Evolutionary conservation across 1,140 invertebrate genomes (phyloP).

Genomic region (Capitella teleta): DNA sequence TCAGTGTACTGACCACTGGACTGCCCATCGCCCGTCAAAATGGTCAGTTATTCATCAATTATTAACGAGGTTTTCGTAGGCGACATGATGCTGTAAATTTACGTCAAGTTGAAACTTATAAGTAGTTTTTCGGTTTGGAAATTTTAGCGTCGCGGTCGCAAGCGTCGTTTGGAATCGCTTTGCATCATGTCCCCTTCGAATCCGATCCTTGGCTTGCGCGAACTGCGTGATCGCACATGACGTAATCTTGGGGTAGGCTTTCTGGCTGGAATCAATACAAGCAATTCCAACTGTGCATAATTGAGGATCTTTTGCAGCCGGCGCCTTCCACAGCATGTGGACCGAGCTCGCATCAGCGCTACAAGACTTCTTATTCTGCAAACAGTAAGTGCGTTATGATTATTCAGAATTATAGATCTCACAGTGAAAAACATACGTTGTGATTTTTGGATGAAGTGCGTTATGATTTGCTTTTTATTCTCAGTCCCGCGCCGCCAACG

Average conservation of each 20-base stretch:
- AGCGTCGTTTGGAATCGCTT: too few species aligned
- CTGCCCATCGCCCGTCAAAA: conserved; percentile 60
- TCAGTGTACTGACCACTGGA: conserved; percentile 68
- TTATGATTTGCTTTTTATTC: conserved; percentile 20
- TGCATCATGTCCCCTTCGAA: too few species aligned
- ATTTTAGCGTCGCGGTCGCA: too few species aligned
- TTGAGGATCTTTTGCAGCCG: conserved; percentile 33
- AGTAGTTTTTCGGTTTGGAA: too few species aligned
- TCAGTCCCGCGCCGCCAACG: conserved; percentile 49
- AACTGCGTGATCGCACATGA: too few species aligned
- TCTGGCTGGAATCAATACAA: too few species aligned
- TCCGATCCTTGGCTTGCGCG: too few species aligned
- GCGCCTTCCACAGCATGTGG: conserved; percentile 55
- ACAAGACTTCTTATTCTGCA: conserved; percentile 83
- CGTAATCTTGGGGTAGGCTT: too few species aligned
- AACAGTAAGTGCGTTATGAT: conserved; percentile 23
- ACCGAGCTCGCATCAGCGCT: conserved; percentile 68
- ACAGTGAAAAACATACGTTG: neutral
- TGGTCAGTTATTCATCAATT: neutral
- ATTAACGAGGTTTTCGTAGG: neutral
- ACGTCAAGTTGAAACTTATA: neutral
- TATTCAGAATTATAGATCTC: neutral
- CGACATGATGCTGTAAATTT: neutral
- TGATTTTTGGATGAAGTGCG: too few species aligned
- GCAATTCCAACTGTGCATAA: too few species aligned